Base-by-base conservation (phyloP, 2,888 invertebrate species). In the Torymus auratus region DNA sequence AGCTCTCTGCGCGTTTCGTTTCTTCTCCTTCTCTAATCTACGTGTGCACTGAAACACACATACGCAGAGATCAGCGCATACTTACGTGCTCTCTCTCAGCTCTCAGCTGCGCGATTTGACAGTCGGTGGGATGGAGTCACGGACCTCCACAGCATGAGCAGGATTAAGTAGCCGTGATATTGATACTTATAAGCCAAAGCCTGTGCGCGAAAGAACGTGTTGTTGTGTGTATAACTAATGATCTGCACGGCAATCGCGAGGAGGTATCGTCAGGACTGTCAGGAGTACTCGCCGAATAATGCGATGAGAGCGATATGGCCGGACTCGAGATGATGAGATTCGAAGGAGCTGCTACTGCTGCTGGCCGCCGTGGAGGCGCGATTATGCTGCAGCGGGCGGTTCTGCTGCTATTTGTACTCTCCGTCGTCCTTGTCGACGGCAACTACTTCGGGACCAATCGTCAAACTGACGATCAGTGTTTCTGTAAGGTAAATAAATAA, bases 361-460 rank as follows among this genome's bases (percentile, higher is more conserved):
- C 41, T 41, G 5, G 41, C 41, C 41, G 41, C 60, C 53, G 55
- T 55, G 67, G 15, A 41, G 41, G 41, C 41, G 7, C 41, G n/a
- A 41, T 56, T 67, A 73, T 58, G 75, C 1, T 75, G 60, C 74
- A 65, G n/a, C 52, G 50, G 20, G 50, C 23, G 7, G 14, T 17
- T 55, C 62, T 79, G 13, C 53, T 76, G 56, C 41, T 82, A 23
- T 41, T 73, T 17, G 20, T 15, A n/a, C 15, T 84, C 69, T 80
- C 64, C 53, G 50, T 79, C 52, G 72, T 78, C 17, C 60, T 82
- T 17, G 84, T 67, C 17, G 75, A 81, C 70, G 83, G 85, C 71
- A 89, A 88, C 85, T 88, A 88, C 81, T 89, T 89, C 65, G 86
- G 85, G 68, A 85, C 86, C n/a, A 87, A 86, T 78, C 83, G 73